Evolutionary conservation across 1,140 invertebrate genomes (phyloP), one percentile per base, ranked within the genome.

Genomic region (Lasioglossum albipes): DNA sequence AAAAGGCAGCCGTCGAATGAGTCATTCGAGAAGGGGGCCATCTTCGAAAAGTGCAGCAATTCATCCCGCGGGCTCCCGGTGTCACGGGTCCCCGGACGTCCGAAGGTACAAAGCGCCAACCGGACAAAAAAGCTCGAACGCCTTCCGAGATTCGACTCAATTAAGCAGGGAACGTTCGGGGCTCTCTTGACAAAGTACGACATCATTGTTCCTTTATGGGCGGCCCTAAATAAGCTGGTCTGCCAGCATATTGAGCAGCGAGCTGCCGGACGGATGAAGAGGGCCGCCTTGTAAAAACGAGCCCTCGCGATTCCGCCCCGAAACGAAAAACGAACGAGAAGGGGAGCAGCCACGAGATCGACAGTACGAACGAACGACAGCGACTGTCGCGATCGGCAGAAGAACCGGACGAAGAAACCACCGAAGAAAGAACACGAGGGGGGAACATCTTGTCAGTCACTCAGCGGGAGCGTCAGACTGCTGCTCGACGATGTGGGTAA

Each of bases 121-220:
- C 52, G 49, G 73, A 78, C 72, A 88, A 90, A 90, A 90, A 91
- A 79, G 70, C 83, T 81, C 61, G 78, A 73, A 65, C 75, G 79
- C 68, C 86, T 89, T 90, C 81, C 85, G 82, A 90, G 88, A 89
- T 90, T 91, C 86, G 86, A 91, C 88, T 92, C 89, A 91, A 92
- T 92, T 90, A 91, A 92, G 89, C 91, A 82, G 87, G 79, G 87
- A 75, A 27, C 41, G 45, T 66, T 65, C 68, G 83, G 45, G 16
- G 0, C 42, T 73, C 77, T 73, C 77, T 85, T 90, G 90, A 91
- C 90, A 91, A 91, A 90, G 88, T 90, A 91, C 90, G 87, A 90
- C 90, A 90, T 91, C 89, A 90, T 90, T 90, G 90, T 91, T 90
- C 89, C 89, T 91, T 90, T 88, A 91, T 89, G 83, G 87, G 22